A percentile compares a stretch with the other conserved stretches of the same genome.
These are phyloP conservation scores for Myiotriccus ornatus DNA, from an alignment of 2,797 vertebrate genomes.

Conservation along the genomic window DNA sequence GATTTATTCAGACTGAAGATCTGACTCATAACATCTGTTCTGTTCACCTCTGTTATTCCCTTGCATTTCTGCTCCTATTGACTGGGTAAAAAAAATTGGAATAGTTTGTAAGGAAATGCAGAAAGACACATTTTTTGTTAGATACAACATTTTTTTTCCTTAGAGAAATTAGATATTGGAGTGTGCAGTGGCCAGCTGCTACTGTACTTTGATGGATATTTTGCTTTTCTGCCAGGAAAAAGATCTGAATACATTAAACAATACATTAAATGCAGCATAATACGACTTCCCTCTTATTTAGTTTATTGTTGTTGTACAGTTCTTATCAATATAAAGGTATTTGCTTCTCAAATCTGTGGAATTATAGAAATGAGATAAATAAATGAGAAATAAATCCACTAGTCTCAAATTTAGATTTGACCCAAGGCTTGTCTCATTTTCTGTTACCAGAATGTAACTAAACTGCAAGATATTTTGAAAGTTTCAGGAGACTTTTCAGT, in stretches of 20 bases:
- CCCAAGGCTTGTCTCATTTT: background rate
- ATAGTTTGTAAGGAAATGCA: background rate
- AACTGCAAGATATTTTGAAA: background rate
- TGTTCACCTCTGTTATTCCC: background rate
- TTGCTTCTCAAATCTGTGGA: background rate
- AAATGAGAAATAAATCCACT: background rate
- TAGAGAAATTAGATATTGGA: background rate
- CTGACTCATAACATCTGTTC: background rate
- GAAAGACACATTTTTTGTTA: background rate
- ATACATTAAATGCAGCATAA: background rate
- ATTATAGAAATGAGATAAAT: background rate
- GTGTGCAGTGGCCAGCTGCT: background rate
- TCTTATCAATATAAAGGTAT: background rate
- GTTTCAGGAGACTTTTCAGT: background rate
- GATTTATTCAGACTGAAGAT: background rate
- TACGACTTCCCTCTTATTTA: background rate
- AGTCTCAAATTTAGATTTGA: constrained; percentile 5
- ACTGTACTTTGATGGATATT: background rate
- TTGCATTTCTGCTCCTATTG: background rate
- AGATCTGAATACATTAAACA: background rate
- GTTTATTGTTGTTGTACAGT: background rate
- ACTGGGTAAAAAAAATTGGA: background rate
- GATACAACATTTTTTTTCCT: background rate
- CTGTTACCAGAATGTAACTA: background rate
- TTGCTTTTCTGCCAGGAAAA: background rate